Conservation (phyloP, 2,888 invertebrate genomes). For the Dimorphilus gyrociliatus region DNA sequence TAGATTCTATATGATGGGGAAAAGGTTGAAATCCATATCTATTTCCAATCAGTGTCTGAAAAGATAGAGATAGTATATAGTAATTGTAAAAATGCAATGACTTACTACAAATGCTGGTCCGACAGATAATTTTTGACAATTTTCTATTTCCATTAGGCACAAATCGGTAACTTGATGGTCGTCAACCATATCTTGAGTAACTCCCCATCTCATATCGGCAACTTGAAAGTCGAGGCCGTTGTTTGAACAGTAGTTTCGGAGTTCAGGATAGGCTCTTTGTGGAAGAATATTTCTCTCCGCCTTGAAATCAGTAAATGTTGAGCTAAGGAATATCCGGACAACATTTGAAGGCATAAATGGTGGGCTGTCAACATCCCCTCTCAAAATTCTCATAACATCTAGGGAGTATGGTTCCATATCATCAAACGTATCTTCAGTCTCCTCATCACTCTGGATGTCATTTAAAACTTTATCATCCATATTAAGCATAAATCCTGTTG, state of each 20-base stretch:
- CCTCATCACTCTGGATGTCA: too few species aligned
- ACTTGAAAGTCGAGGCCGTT: slow-evolving; percentile 8
- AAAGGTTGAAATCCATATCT: slow-evolving; percentile 30
- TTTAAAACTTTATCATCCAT: too few species aligned
- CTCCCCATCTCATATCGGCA: slow-evolving; percentile 13
- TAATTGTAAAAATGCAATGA: background rate
- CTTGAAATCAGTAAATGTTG: slow-evolving; percentile 12
- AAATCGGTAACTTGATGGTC: slow-evolving; percentile 12
- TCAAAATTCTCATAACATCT: background rate
- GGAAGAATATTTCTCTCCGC: slow-evolving; percentile 10
- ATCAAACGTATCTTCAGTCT: too few species aligned
- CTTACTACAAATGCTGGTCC: slow-evolving; percentile 14
- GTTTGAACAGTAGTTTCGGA: slow-evolving; percentile 7
- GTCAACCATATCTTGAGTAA: slow-evolving; percentile 11
- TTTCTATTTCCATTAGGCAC: slow-evolving; percentile 10
- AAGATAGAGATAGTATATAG: background rate
- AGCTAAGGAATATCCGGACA: slow-evolving; percentile 12
- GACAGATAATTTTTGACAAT: slow-evolving; percentile 9
- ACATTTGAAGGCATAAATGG: slow-evolving; percentile 3
- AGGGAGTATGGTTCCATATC: background rate
- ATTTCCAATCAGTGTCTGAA: slow-evolving; percentile 23
- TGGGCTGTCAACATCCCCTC: slow-evolving; percentile 1
- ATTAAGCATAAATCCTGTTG: too few species aligned
- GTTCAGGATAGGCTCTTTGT: slow-evolving; percentile 7
- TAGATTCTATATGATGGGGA: slow-evolving; percentile 15